Conservation (phyloP, 35 echinoderm and acorn worm species). For the Apostichopus japonicus region DNA sequence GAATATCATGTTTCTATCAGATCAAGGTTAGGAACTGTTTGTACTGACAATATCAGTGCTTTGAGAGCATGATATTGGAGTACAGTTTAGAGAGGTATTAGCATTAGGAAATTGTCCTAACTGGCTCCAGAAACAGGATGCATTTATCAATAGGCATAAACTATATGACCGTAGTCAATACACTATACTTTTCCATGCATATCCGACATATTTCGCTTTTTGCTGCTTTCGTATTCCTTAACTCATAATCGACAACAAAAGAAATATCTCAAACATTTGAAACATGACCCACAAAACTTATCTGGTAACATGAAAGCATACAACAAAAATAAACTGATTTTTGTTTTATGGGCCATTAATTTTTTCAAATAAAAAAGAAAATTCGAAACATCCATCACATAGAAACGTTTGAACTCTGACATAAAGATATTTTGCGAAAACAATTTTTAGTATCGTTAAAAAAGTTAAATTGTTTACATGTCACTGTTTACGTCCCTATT, state of each 20-base stretch:
- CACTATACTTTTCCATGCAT: too few relatives aligned
- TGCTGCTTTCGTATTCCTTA: too few relatives aligned
- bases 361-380: neutral
- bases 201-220: too few relatives aligned
- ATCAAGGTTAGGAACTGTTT: too few relatives aligned
- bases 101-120: too few relatives aligned
- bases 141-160: too few relatives aligned
- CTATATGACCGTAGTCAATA: too few relatives aligned
- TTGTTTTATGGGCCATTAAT: conserved; percentile 40
- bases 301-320: neutral
- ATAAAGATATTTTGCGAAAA: conserved; percentile 11
- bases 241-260: neutral
- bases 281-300: neutral
- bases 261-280: neutral
- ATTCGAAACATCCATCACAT: neutral
- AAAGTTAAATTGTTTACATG: neutral
- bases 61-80: too few relatives aligned
- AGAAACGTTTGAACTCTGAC: conserved; percentile 39
- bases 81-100: too few relatives aligned
- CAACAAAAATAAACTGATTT: neutral
- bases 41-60: too few relatives aligned
- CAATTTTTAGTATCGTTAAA: neutral
- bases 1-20: too few relatives aligned
- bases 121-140: too few relatives aligned
- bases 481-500: neutral